Conservation (phyloP, 2,797 vertebrate species). For the Loris lydekkerianus region DNA sequence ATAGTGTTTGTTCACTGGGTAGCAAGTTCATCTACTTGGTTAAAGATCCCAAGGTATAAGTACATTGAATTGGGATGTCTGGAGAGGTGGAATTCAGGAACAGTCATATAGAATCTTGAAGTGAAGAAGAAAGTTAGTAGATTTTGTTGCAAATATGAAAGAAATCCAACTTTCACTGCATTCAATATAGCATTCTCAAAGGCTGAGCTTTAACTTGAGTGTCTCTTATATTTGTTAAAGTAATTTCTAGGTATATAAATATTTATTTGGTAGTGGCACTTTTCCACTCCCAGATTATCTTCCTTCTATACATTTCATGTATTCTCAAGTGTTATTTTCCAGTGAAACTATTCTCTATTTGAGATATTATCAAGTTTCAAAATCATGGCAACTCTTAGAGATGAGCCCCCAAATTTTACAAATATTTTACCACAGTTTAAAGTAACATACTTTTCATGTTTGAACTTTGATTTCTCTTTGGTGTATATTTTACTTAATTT, state of each 20-base stretch:
- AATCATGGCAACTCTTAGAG: background rate
- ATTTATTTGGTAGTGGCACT: background rate
- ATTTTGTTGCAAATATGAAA: constrained; percentile 30
- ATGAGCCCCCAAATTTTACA: constrained; percentile 40
- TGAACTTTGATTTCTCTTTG: constrained; percentile 67
- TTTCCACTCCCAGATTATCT: constrained; percentile 35
- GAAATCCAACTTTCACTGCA: constrained; percentile 34
- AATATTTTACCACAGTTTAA: constrained; percentile 48
- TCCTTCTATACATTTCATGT: background rate
- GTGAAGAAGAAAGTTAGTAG: constrained; percentile 4
- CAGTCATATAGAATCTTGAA: background rate
- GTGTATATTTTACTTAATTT: constrained; percentile 61
- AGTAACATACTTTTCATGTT: constrained; percentile 44
- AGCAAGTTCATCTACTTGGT: background rate
- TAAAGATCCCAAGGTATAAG: background rate
- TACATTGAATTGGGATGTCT: background rate
- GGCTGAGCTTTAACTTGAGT: background rate
- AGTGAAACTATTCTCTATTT: constrained; percentile 27
- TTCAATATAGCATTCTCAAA: constrained; percentile 24
- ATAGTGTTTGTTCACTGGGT: background rate
- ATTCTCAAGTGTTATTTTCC: constrained; percentile 45
- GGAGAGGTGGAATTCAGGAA: constrained; percentile 1
- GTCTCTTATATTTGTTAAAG: constrained; percentile 1
- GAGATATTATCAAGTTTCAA: constrained; percentile 57
- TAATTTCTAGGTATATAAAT: constrained; percentile 1